Evolutionary conservation across 2,888 invertebrate species (phyloP).

Genomic region (Melinaea menophilus): DNA sequence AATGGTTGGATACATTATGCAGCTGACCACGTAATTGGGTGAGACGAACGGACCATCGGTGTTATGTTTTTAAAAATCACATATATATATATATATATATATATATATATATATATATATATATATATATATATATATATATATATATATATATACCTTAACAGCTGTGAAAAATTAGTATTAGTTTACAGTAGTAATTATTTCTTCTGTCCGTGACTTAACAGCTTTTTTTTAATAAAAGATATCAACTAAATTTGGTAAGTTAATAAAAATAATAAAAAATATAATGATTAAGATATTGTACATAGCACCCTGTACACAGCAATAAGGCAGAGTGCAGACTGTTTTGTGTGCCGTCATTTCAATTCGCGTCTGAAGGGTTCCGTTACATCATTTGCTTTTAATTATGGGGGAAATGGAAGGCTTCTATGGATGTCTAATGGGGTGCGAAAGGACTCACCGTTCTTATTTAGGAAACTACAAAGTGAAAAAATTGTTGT

Average conservation of each 20-base stretch:
- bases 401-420: conserved; percentile 52
- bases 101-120: neutral
- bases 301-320: conserved; percentile 42
- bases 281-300: neutral
- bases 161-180: neutral
- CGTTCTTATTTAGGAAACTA: conserved; percentile 26
- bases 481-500: conserved; percentile 22
- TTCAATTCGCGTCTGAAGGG: conserved; percentile 52
- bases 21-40: conserved; percentile 23
- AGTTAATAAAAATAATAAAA: neutral
- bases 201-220: no score
- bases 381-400: conserved; percentile 57
- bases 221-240: neutral
- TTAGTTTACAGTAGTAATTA: neutral
- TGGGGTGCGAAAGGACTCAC: conserved; percentile 28
- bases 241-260: neutral
- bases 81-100: neutral
- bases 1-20: conserved; percentile 20
- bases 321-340: conserved; percentile 73
- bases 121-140: neutral
- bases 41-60: conserved; percentile 13
- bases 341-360: conserved; percentile 61
- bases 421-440: conserved; percentile 30
- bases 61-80: neutral
- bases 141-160: neutral